These are phyloP conservation scores for Abrostola triplasia DNA, from an alignment of 2,888 invertebrate species.

Conservation along the genomic window DNA sequence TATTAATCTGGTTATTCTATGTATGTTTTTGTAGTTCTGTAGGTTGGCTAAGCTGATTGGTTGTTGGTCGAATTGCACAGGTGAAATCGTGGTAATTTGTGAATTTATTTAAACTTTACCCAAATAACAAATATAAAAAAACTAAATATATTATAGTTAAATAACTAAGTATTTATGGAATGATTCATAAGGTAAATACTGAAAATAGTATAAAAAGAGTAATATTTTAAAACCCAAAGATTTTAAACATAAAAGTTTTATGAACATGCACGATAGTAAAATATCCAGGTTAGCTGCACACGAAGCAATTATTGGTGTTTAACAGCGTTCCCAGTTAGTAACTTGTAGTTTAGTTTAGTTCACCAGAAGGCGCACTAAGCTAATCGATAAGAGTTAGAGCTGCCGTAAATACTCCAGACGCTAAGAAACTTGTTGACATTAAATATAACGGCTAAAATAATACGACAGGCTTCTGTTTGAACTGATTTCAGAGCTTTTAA, in stretches of 20 bases:
- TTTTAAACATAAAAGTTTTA: no score
- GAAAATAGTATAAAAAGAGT: no score
- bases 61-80: not conserved
- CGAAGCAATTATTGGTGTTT: constrained; percentile 39
- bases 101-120: no score
- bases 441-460: constrained; percentile 6
- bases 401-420: constrained; percentile 16
- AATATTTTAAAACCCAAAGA: no score
- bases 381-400: constrained; percentile 38
- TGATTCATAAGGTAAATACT: no score
- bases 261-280: not conserved
- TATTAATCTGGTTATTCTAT: constrained; percentile 2
- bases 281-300: constrained; percentile 3
- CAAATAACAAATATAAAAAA: no score
- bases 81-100: no score
- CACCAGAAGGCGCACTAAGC: constrained; percentile 32
- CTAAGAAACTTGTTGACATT: constrained; percentile 15
- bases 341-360: constrained; percentile 55
- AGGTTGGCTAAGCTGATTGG: not conserved
- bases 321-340: constrained; percentile 36
- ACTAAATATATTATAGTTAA: no score
- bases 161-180: no score
- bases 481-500: constrained; percentile 70
- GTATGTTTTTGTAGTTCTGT: not conserved
- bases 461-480: constrained; percentile 17